Evolutionary conservation across 92 coral and sea anemone genomes (phyloP).

Genomic region (Desmophyllum pertusum): DNA sequence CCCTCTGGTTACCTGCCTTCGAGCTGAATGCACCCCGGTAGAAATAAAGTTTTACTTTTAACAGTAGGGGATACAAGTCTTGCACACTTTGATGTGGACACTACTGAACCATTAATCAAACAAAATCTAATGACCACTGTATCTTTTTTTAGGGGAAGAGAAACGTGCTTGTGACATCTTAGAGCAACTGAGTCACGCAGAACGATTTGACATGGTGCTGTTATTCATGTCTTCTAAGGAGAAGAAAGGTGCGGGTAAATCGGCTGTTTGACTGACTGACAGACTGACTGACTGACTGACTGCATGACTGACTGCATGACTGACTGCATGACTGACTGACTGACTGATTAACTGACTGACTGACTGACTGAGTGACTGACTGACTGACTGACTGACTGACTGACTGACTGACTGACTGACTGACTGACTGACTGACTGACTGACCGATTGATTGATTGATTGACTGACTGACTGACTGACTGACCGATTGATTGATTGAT

Average conservation of each 20-base stretch:
- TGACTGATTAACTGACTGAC: not conserved
- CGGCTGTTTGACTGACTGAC: not conserved
- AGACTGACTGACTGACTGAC: not conserved
- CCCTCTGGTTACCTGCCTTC: too few species aligned
- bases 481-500: not conserved
- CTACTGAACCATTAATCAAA: not conserved
- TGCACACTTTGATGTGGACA: not conserved
- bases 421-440: not conserved
- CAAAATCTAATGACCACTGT: not conserved
- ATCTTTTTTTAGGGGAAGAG: constrained; percentile 67
- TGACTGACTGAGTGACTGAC: too few species aligned
- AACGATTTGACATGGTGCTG: constrained; percentile 88
- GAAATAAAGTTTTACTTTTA: too few species aligned
- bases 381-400: too few species aligned
- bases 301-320: not conserved
- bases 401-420: not conserved
- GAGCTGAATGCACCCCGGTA: too few species aligned
- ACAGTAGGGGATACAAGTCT: not conserved
- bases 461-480: too few species aligned
- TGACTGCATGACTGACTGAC: not conserved
- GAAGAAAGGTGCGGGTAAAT: constrained; percentile 18
- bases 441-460: not conserved
- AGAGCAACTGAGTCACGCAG: constrained; percentile 64
- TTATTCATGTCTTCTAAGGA: constrained; percentile 66
- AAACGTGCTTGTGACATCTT: constrained; percentile 71